Base-by-base conservation (phyloP, 2,888 invertebrate genomes). In the Agapostemon virescens region DNA sequence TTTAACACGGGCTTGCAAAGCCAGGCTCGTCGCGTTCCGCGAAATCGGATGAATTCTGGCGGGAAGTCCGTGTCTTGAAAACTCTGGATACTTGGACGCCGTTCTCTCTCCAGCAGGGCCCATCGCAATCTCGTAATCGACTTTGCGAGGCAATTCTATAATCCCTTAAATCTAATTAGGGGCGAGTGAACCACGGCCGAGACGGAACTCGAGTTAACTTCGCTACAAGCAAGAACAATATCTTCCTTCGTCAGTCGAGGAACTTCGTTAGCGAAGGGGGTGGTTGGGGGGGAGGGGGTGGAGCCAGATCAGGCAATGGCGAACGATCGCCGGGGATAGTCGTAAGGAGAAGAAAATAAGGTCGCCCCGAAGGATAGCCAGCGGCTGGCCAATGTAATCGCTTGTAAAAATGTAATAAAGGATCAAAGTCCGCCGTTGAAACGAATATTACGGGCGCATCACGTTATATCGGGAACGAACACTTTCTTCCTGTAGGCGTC, bases 321-420 rank as follows among this genome's bases (percentile, higher is more conserved):
- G 42, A 55, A 76, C 75, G 63, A 72, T 77, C 77, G 72, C 79
- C 26, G 52, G 69, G 77, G 83, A 87, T 86, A 75, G 64, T 87
- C 79, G 77, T 72, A 49, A 76, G 69, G 58, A 81, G 79, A 77
- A 79, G 83, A 84, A 83, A 84, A 86, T 77, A 86, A 88, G 83
- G 67, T 85, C 79, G 83, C 55, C 86, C 82, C 58, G 70, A 49
- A 88, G 86, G 86, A 88, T 89, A 77, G 89, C 91, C 91, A 89
- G 88, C 86, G 91, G 91, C 90, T 89, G 89, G 87, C 88, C 90
- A 90, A 90, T 87, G 90, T 90, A 90, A 92, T 91, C 91, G 91
- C 88, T 90, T 90, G 91, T 91, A 89, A 91, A 91, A 92, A 92
- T 91, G 88, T 91, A 91, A 92, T 92, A 91, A 91, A 90, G 87